Evolutionary conservation across 2,113 vertebrate species (phyloP).

Genomic region (Mungos mungo): DNA sequence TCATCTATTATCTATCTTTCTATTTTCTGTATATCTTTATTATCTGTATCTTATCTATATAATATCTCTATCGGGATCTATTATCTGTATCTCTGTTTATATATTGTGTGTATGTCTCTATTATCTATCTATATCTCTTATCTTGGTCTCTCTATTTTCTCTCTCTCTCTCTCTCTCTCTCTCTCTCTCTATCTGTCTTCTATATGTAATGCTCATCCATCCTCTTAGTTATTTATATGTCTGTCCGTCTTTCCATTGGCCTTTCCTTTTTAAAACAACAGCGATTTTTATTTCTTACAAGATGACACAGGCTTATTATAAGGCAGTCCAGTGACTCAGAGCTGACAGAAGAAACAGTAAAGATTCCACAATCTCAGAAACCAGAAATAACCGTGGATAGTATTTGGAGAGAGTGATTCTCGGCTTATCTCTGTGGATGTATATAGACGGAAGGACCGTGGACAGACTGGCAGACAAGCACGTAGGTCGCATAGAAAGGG

Average conservation of each 20-base stretch:
- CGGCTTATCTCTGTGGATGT: neutral
- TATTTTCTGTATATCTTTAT: neutral
- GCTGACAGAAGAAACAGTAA: neutral
- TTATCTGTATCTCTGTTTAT: too few relatives aligned
- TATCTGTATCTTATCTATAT: too few relatives aligned
- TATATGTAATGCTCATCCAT: too few relatives aligned
- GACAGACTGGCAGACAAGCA: neutral
- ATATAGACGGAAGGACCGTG: neutral
- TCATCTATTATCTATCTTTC: neutral
- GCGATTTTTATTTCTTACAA: neutral
- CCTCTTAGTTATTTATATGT: rapidly evolving
- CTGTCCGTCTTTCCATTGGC: neutral
- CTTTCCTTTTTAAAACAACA: neutral
- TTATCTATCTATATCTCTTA: neutral
- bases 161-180: neutral
- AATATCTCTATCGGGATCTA: too few relatives aligned
- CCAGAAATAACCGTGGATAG: neutral
- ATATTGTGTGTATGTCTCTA: neutral
- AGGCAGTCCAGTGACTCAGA: neutral
- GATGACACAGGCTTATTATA: neutral
- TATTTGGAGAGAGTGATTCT: neutral
- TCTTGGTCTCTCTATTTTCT: too few relatives aligned
- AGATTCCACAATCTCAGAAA: neutral
- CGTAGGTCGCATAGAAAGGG: neutral
- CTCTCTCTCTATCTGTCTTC: neutral